These are phyloP conservation scores for Pelecanoides urinatrix DNA, from an alignment of 2,113 vertebrate species.

Conservation along the genomic window DNA sequence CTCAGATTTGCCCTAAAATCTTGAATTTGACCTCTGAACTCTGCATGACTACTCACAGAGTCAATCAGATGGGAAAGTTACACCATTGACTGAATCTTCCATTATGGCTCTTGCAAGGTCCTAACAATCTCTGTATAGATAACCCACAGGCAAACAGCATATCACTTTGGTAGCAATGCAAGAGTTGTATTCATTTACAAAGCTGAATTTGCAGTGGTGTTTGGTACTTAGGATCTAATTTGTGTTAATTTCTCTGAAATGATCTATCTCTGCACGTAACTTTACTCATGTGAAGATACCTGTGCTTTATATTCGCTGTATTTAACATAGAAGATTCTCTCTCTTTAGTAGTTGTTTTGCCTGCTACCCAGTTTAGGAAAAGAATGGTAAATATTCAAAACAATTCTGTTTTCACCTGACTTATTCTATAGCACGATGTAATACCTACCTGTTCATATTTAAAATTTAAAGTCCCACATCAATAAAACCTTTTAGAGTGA, in stretches of 20 bases:
- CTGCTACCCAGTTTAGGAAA: neutral
- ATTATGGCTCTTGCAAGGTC: neutral
- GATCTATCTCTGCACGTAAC: neutral
- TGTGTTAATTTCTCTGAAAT: neutral
- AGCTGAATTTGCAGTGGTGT: neutral
- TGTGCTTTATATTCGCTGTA: neutral
- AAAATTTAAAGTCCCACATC: neutral
- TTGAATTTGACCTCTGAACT: conserved; percentile 32
- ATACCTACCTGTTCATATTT: neutral
- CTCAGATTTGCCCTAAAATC: neutral
- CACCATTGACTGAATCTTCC: neutral
- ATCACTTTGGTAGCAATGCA: neutral
- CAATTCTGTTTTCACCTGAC: neutral
- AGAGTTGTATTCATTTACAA: neutral
- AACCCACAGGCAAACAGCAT: neutral
- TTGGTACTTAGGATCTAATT: neutral
- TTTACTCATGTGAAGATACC: neutral
- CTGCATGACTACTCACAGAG: neutral
- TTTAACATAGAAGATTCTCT: neutral
- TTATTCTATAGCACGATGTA: neutral
- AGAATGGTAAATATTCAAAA: conserved; percentile 6
- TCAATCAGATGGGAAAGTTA: neutral
- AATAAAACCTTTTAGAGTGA: neutral
- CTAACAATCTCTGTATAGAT: neutral
- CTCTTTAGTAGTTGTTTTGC: neutral